Evolutionary conservation across 2,113 vertebrate genomes (phyloP).

Genomic region (Urocynchramus pylzowi): DNA sequence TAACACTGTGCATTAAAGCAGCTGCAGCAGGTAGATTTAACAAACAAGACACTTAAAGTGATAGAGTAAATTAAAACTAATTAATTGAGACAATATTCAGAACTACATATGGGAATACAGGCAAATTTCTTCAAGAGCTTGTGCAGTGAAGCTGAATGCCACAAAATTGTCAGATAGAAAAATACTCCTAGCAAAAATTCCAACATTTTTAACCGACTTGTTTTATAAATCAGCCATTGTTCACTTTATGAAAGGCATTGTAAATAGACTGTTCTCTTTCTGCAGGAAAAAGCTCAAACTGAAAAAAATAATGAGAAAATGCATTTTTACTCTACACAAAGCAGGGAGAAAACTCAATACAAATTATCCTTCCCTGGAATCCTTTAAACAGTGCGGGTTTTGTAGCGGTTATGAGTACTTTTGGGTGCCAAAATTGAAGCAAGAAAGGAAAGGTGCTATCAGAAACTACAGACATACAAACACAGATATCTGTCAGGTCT

Average conservation of each 20-base stretch:
- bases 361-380: neutral
- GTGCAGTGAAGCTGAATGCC: neutral
- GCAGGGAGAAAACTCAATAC: neutral
- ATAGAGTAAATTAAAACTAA: neutral
- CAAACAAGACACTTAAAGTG: neutral
- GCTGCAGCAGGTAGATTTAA: neutral
- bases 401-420: neutral
- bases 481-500: neutral
- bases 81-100: neutral
- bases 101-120: neutral
- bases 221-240: neutral
- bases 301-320: neutral
- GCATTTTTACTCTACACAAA: neutral
- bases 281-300: neutral
- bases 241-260: neutral
- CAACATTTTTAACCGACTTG: neutral
- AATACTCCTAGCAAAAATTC: neutral
- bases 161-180: neutral
- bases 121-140: neutral
- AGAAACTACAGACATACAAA: neutral
- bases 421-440: neutral
- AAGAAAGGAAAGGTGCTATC: neutral
- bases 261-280: neutral
- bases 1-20: neutral
- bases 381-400: neutral